Evolutionary conservation across 1,140 invertebrate genomes (phyloP).

Genomic region (Aphidius gifuensis): DNA sequence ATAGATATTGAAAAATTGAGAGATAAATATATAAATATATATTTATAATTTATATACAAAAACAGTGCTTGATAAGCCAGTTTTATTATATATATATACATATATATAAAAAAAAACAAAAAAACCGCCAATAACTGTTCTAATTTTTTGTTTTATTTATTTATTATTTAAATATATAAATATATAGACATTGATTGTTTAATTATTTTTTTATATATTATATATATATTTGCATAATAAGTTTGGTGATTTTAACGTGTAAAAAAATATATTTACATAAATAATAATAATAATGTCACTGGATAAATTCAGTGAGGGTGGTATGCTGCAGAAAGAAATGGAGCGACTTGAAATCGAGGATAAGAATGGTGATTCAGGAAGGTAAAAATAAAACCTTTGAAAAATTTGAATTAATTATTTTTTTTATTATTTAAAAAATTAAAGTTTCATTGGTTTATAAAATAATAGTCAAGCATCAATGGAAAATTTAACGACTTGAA

Average conservation of each 20-base stretch:
- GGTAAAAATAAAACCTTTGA: too few species aligned
- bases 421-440: constrained; percentile 11
- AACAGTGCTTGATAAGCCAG: too few species aligned
- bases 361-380: constrained; percentile 47
- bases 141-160: constrained; percentile 1
- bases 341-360: constrained; percentile 50
- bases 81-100: constrained; percentile 21
- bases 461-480: too few species aligned
- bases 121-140: constrained; percentile 4
- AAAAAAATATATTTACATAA: constrained; percentile 13
- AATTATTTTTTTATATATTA: not conserved
- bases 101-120: constrained; percentile 23
- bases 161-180: constrained; percentile 14
- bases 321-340: constrained; percentile 47
- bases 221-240: too few species aligned
- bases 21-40: constrained; percentile 26
- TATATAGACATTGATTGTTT: constrained; percentile 6
- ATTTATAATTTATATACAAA: constrained; percentile 30
- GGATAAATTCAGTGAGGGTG: constrained; percentile 47
- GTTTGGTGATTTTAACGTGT: too few species aligned
- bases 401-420: too few species aligned
- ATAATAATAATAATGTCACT: constrained; percentile 39
- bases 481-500: not conserved
- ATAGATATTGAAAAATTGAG: too few species aligned
- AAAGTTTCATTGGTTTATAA: not conserved